Percentiles rank a stretch among this genome's conserved stretches.
phyloP scores from a whole-genome alignment of 2,113 vertebrate species.

The Corvus hawaiiensis region DNA sequence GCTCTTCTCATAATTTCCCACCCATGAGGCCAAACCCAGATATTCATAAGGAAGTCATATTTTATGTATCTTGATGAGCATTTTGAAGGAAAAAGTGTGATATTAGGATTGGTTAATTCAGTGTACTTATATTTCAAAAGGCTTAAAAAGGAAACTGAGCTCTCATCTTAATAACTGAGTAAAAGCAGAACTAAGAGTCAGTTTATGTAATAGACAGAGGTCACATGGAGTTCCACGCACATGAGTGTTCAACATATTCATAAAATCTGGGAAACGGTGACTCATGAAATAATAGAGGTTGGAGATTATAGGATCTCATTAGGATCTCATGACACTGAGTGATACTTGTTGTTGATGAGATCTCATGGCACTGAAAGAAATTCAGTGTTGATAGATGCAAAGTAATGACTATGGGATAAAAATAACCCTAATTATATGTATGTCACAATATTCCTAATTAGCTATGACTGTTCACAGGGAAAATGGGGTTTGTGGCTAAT shows the following conservation, averaged over 20 bases:
- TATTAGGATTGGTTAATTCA: background rate
- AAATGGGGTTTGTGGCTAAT: background rate
- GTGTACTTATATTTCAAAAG: background rate
- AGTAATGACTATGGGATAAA: background rate
- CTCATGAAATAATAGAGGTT: constrained; percentile 30
- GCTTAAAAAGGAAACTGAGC: background rate
- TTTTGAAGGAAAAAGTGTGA: background rate
- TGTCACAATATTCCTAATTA: background rate
- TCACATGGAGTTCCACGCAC: background rate
- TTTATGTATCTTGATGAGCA: background rate
- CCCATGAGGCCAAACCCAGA: background rate
- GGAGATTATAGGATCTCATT: background rate
- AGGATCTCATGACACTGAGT: constrained; percentile 43
- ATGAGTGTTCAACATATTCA: background rate
- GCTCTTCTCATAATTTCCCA: background rate
- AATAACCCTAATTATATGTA: background rate
- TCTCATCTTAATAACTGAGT: background rate
- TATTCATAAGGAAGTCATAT: background rate
- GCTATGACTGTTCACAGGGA: background rate
- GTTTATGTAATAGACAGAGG: background rate
- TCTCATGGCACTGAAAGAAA: constrained; percentile 17
- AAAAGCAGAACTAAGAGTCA: background rate
- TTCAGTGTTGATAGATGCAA: constrained; percentile 10
- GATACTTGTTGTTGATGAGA: background rate
- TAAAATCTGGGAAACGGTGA: constrained; percentile 38